Base-by-base conservation (phyloP, 1,140 invertebrate genomes). In the Trichogramma pretiosum region DNA sequence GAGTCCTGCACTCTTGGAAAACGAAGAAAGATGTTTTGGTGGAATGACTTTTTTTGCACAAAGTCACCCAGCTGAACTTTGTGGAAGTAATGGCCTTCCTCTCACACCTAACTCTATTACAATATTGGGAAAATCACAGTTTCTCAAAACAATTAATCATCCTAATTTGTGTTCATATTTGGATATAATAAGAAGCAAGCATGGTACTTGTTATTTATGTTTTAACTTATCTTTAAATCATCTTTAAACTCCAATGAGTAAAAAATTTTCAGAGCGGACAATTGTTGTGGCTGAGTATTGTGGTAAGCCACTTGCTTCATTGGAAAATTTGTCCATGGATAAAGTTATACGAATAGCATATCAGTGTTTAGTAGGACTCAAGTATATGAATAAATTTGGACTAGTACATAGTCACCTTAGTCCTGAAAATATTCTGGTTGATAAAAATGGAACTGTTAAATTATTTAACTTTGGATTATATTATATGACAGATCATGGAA, bases 31-130 rank as follows among this genome's bases (percentile, higher is more conserved):
- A 50, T 72, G 78, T 59, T 83, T 94, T 62, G 89, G 87, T 22
- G 86, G 87, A 18, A 82, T 84, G 56, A 94, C 90, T 36, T 93
- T 91, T 69, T 92, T 93, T 72, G 91, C 92, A 0, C 84, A 83
- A 60, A 82, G 82, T 61, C 89, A 95, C 70, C 84, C 89, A 30
- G 84, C 85, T 48, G 93, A 97, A 73, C 82, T 85, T 44, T 97
- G 93, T 73, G 93, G 93, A 8, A 90, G 87, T 46, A 97, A 98
- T 75, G 93, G 94, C 13, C 72, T 98, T 24, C 94, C 93, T 1
- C 70, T 97, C 10, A 98, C 93, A 3, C 93, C 93, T 16, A 96
- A 96, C 72, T 96, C 93, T 1, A 93, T 97, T 44, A 87, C 87
- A 46, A 94, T 98, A 60, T 75, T 93, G 43, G 94, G 94, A 14